phyloP scores from a whole-genome alignment of 1,140 invertebrate genomes.

The Tetramorium alpestre region DNA sequence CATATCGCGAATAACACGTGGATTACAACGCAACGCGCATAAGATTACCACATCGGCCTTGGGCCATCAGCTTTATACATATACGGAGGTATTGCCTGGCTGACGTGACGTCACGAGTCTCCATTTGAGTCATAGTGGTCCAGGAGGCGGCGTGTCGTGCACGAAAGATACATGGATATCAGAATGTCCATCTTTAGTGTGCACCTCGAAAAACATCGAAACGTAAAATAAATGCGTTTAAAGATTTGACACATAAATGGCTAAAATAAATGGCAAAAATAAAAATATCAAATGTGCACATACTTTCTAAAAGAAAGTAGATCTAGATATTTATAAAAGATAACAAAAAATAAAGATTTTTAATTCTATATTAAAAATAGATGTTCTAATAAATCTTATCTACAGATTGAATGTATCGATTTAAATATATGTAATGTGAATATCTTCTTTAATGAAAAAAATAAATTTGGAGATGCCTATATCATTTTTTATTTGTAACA shows the following conservation, averaged over 20 bases:
- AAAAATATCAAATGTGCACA: neutral
- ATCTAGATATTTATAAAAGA: too few species aligned
- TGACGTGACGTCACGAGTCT: slow-evolving; percentile 76
- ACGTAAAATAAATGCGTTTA: neutral
- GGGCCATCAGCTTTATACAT: slow-evolving; percentile 79
- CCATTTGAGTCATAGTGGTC: slow-evolving; percentile 69
- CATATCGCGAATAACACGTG: slow-evolving; percentile 7
- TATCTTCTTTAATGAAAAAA: neutral
- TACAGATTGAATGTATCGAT: neutral
- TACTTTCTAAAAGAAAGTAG: neutral
- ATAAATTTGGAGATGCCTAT: neutral
- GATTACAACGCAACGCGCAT: slow-evolving; percentile 41
- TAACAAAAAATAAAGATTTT: neutral
- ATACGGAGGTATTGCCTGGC: slow-evolving; percentile 78
- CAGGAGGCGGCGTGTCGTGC: slow-evolving; percentile 45
- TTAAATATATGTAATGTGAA: neutral
- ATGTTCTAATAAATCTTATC: neutral
- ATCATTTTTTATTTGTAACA: neutral
- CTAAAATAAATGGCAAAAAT: neutral
- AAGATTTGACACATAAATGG: neutral
- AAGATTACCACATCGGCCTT: slow-evolving; percentile 77
- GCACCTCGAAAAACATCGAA: neutral
- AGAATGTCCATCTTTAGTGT: slow-evolving; percentile 33
- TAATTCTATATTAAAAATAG: neutral
- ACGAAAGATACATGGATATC: slow-evolving; percentile 44